These are phyloP conservation scores for Amniataba percoides DNA, from an alignment of 2,797 vertebrate species.

Conservation along the genomic window DNA sequence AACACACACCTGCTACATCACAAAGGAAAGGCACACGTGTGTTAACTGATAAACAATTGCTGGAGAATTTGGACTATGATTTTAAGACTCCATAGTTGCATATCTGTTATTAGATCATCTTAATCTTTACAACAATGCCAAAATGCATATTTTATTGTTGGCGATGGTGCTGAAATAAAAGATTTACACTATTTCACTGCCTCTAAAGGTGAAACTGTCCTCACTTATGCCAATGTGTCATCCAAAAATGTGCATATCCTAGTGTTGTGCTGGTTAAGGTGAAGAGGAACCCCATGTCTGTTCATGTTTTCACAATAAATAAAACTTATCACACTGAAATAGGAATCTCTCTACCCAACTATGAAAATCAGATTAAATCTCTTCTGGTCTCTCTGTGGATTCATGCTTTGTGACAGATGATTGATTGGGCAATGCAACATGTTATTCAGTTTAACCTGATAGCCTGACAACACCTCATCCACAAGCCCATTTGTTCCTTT, in stretches of 20 bases:
- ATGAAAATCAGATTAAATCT: too few species aligned
- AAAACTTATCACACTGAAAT: too few species aligned
- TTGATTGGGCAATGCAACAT: background rate
- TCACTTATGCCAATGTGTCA: background rate
- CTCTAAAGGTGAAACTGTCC: background rate
- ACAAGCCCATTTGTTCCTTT: too few species aligned
- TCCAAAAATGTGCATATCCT: too few species aligned
- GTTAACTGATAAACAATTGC: background rate
- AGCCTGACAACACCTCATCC: background rate
- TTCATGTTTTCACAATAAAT: too few species aligned
- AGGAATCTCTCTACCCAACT: too few species aligned
- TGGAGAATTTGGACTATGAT: background rate
- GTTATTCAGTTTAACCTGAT: too few species aligned
- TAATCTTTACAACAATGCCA: background rate
- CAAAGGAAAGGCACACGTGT: background rate
- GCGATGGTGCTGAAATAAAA: background rate
- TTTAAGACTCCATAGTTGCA: background rate
- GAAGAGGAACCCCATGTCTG: too few species aligned
- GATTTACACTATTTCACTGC: background rate
- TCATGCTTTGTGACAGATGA: background rate
- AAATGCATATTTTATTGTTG: background rate
- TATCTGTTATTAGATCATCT: too few species aligned
- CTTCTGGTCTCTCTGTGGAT: background rate
- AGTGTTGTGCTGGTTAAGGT: too few species aligned
- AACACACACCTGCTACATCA: constrained; percentile 2